These are phyloP conservation scores for Willowsia nigromaculata DNA, from an alignment of 2,888 invertebrate species.

Conservation along the genomic window DNA sequence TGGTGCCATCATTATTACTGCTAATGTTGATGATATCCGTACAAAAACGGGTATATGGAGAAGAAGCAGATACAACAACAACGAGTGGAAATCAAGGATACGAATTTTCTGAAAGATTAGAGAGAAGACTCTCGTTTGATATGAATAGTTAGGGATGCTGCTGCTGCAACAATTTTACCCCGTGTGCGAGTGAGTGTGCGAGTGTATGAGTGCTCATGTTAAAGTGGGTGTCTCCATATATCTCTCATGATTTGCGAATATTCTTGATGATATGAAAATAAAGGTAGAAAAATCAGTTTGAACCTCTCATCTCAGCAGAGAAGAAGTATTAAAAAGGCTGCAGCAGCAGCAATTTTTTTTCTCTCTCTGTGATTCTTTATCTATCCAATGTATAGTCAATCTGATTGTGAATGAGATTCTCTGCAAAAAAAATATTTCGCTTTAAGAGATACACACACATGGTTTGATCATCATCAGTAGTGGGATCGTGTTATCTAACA, in stretches of 20 bases:
- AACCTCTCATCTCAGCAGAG: slow-evolving; percentile 15
- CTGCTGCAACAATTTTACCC: neutral
- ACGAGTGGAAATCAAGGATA: neutral
- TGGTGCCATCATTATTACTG: neutral
- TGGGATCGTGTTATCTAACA: neutral
- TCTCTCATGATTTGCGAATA: neutral
- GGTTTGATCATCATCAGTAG: neutral
- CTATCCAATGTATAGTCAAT: too few relatives aligned
- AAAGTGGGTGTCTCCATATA: neutral
- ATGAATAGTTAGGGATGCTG: neutral
- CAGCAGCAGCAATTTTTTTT: neutral
- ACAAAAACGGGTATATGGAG: neutral
- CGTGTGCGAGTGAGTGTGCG: neutral
- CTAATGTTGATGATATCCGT: neutral
- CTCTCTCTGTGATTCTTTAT: neutral
- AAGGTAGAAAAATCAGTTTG: neutral
- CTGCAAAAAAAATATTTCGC: neutral
- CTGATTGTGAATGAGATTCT: neutral
- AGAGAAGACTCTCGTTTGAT: neutral
- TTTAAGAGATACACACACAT: neutral
- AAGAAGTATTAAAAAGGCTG: neutral
- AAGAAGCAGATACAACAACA: neutral
- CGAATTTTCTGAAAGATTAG: neutral
- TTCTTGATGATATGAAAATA: slow-evolving; percentile 1
- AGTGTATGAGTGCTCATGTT: neutral